Conservation (phyloP, 2,888 invertebrate species). For the Pocota personata region DNA sequence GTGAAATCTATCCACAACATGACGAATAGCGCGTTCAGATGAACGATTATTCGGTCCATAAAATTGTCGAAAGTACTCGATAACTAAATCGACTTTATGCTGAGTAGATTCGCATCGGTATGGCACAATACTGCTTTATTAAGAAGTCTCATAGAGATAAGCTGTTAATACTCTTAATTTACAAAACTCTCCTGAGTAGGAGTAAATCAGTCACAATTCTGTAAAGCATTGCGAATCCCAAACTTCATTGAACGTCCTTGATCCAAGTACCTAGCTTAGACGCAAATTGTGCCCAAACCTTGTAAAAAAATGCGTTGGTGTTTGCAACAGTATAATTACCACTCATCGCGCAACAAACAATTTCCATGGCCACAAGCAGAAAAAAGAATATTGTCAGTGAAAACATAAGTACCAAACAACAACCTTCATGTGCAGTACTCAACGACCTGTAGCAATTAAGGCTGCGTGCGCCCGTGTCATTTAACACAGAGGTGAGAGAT, state of each 20-base stretch:
- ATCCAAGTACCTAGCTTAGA: neutral
- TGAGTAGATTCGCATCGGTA: no score
- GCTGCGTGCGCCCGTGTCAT: conserved; percentile 62
- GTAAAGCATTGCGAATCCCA: neutral
- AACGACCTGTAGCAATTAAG: conserved; percentile 68
- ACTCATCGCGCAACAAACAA: conserved; percentile 22
- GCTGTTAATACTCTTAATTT: no score
- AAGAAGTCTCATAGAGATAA: no score
- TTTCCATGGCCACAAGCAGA: neutral
- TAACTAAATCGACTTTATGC: no score
- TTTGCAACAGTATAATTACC: conserved; percentile 42
- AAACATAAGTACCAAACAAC: conserved; percentile 19
- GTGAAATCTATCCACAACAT: no score
- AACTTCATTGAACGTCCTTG: conserved; percentile 28
- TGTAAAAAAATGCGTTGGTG: conserved; percentile 22
- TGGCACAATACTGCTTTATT: no score
- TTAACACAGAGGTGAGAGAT: conserved; percentile 58
- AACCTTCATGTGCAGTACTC: conserved; percentile 10
- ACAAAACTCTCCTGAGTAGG: neutral
- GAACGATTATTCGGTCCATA: no score
- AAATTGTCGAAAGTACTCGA: no score
- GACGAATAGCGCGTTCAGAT: no score
- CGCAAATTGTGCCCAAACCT: neutral
- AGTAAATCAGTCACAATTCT: neutral
- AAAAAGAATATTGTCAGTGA: conserved; percentile 24